These are phyloP conservation scores for Chionomys nivalis DNA, from an alignment of 2,113 vertebrate species.

Conservation along the genomic window DNA sequence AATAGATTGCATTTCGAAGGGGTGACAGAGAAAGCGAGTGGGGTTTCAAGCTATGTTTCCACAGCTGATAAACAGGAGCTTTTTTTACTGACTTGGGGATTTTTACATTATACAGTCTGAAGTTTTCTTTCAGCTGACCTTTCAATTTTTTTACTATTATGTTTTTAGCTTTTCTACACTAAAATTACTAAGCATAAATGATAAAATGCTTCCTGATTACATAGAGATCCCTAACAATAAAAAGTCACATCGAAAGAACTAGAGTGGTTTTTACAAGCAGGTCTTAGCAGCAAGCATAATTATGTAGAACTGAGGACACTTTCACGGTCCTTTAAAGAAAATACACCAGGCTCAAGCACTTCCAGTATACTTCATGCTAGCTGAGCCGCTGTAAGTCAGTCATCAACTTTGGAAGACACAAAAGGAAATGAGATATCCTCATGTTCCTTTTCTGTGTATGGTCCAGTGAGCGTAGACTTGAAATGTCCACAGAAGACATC, in stretches of 20 bases:
- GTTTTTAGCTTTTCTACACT: conserved; percentile 48
- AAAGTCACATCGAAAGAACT: conserved; percentile 57
- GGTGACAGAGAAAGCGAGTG: conserved; percentile 38
- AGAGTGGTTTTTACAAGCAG: conserved; percentile 57
- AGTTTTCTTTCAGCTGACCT: conserved; percentile 50
- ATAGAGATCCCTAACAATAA: conserved; percentile 54
- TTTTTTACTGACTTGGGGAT: conserved; percentile 39
- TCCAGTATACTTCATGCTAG: conserved; percentile 14
- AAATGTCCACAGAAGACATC: conserved; percentile 57
- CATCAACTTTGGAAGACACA: not conserved
- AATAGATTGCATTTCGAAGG: conserved; percentile 60
- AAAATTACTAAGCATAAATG: conserved; percentile 49
- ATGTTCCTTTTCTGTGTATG: conserved; percentile 40
- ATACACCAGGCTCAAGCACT: conserved; percentile 28
- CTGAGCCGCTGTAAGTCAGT: conserved; percentile 48
- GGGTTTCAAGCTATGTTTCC: conserved; percentile 47
- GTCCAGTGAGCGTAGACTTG: not conserved
- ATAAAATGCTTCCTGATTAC: conserved; percentile 66
- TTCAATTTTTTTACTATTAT: conserved; percentile 14
- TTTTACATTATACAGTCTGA: conserved; percentile 43
- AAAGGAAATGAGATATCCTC: conserved; percentile 55
- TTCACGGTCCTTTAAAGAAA: conserved; percentile 54
- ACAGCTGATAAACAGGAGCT: conserved; percentile 55
- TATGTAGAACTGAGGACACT: conserved; percentile 2
- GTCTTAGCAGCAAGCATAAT: conserved; percentile 55